These are phyloP conservation scores for Microplitis mediator DNA, from an alignment of 1,140 invertebrate species.

Conservation along the genomic window DNA sequence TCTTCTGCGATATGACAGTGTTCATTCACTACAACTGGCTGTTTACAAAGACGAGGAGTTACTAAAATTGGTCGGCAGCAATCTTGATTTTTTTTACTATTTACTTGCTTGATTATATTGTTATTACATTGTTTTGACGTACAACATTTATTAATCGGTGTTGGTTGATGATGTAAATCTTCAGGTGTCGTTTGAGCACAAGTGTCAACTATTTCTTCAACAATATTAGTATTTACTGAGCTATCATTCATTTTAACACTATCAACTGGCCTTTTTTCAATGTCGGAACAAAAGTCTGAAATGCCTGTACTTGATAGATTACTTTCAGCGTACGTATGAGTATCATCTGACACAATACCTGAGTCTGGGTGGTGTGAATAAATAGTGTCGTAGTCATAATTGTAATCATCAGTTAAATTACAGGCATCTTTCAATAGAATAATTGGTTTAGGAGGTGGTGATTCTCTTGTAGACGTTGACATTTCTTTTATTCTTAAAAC, in stretches of 20 bases:
- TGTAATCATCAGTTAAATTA: slow-evolving; percentile 37
- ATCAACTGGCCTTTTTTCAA: slow-evolving; percentile 8
- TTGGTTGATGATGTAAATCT: slow-evolving; percentile 2
- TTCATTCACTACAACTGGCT: not conserved
- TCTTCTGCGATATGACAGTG: not conserved
- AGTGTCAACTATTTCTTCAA: slow-evolving; percentile 9
- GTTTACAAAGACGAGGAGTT: not conserved
- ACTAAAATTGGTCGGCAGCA: not conserved
- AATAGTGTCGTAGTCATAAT: slow-evolving; percentile 29
- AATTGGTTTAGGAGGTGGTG: slow-evolving; percentile 33
- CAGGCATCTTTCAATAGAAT: slow-evolving; percentile 43
- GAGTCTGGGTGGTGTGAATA: slow-evolving; percentile 43
- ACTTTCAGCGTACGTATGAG: slow-evolving; percentile 42
- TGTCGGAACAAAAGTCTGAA: slow-evolving; percentile 30
- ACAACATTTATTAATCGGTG: slow-evolving; percentile 5
- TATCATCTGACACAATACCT: slow-evolving; percentile 44
- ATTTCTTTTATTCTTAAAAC: slow-evolving; percentile 51
- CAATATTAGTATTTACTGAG: slow-evolving; percentile 42
- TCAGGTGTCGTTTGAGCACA: slow-evolving; percentile 29
- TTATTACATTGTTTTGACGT: not conserved
- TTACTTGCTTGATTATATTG: slow-evolving; percentile 8
- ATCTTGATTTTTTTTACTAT: not conserved
- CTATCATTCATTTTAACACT: slow-evolving; percentile 33
- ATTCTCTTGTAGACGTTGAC: slow-evolving; percentile 46
- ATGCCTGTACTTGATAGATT: slow-evolving; percentile 38